These are phyloP conservation scores for Catocala fraxini DNA, from an alignment of 2,888 invertebrate genomes.

Conservation along the genomic window DNA sequence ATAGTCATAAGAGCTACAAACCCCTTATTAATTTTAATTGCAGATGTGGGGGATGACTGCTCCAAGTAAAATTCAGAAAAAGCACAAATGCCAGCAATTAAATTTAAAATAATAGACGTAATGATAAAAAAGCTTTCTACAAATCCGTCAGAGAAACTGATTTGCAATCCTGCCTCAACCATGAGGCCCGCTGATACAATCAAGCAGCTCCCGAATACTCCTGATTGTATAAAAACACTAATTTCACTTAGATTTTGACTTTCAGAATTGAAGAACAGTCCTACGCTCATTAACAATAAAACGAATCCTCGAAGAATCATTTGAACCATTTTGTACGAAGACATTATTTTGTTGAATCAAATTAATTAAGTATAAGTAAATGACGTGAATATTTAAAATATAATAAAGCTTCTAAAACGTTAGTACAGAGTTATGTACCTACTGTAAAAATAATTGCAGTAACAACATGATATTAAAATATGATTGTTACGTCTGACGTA, in stretches of 20 bases:
- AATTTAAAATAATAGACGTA: conserved; percentile 52
- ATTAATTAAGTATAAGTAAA: neutral
- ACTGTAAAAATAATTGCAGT: no score
- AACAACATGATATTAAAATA: no score
- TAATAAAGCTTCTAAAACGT: no score
- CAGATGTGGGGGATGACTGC: conserved; percentile 11
- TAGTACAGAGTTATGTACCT: no score
- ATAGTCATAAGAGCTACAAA: conserved; percentile 53
- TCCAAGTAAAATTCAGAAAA: conserved; percentile 54
- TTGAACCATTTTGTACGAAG: conserved; percentile 53
- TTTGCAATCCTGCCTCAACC: conserved; percentile 61
- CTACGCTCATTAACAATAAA: conserved; percentile 57
- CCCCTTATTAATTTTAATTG: conserved; percentile 57
- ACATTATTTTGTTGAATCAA: conserved; percentile 46
- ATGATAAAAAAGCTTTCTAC: conserved; percentile 55
- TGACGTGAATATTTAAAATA: no score
- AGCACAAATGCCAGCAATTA: conserved; percentile 49
- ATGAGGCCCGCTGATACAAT: conserved; percentile 64
- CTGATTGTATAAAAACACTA: conserved; percentile 61
- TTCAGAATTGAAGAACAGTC: conserved; percentile 63
- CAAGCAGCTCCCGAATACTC: conserved; percentile 62
- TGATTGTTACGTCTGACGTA: no score
- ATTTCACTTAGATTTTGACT: conserved; percentile 44
- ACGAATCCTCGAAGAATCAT: conserved; percentile 63
- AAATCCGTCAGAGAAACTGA: conserved; percentile 46